Evolutionary conservation across 2,888 invertebrate species (phyloP), one percentile per base, ranked within the genome.

Genomic region (Priocnemis perturbator): DNA sequence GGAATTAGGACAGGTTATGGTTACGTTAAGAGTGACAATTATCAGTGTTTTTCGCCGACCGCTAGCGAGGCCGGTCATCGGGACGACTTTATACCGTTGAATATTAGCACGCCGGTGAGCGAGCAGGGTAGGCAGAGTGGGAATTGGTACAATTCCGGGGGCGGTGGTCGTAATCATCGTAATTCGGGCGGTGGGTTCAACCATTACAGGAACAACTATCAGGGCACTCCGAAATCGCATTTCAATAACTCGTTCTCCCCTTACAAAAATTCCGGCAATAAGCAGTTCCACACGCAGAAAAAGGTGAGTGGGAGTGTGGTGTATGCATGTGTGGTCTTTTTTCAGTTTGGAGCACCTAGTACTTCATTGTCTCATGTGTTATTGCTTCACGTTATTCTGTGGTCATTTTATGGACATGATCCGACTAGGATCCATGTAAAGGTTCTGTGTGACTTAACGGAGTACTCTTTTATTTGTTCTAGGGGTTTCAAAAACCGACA

Each of bases 61-160:
- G 64, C 26, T 0, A 48, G 30, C 48, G 73, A 76, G 47, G 52
- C 20, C 45, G 26, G 61, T 50, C 17, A 26, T 9, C 72, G 73
- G 3, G 71, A 72, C 20, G 81, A 81, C 64, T 86, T 82, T 60
- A 84, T 85, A 59, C 84, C 86, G 0, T 77, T 86, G 17, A 71
- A 78, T n/a, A 64, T 67, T 15, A 78, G 78, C 60, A 73, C 81
- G 23, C 79, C 84, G 0, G 45, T 69, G 11, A 20, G 69, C 30
- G 72, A 69, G 5, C 69, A 77, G 11, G 69, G 73, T n/a, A 74
- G 73, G 56, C 56, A 64, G n/a, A 70, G 53, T 20, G 65, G 66
- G 23, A 82, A 73, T 67, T 77, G 77, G 76, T 63, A 76, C 15
- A 69, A 67, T 50, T 69, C 73, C 5, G 69, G 65, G 17, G 60